Base-by-base conservation (phyloP, 2,888 invertebrate genomes). In the Tetragnatha montana region DNA sequence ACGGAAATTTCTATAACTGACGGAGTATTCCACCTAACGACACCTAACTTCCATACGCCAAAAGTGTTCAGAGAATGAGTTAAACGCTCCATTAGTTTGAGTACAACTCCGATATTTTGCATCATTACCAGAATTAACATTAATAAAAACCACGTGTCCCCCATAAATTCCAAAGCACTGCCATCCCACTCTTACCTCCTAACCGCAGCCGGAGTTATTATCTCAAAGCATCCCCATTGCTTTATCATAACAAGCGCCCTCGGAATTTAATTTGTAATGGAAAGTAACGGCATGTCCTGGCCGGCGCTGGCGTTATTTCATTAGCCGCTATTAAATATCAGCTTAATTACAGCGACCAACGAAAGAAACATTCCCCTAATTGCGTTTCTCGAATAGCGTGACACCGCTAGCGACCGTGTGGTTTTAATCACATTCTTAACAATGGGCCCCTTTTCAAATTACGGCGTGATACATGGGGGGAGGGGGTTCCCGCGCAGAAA, bases 341-440 rank as follows among this genome's bases (percentile, higher is more conserved):
- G 19, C 71, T 79, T 60, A 85, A 22, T 79, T 78, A 35, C 7
- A 3, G 0, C 22, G 35, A 35, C 35, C 35, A 21, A 17, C 12
- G 35, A 84, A 76, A 76, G 76, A 85, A 85, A 71, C 22, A 85
- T 85, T 49, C 35, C 51, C 22, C 51, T 85, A 85, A 85, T 79
- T 79, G n/a, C 73, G 17, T 79, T 79, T 71, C 69, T 8, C 8
- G 35, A 8, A 76, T 76, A 22, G 8, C 60, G 70, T 49, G 75
- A 22, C 21, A 79, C 78, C 8, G 12, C n/a, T 0, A 8, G 17
- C 73, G n/a, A 50, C 22, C 0, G 35, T 21, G 60, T 71, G n/a
- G n/a, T 35, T 60, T 22, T 85, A 78, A 79, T 73, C 73, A 85
- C 79, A n/a, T 51, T 71, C 60, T 79, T 51, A 21, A 21, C 22